Percentiles rank a stretch among this genome's conserved stretches.
Conservation (phyloP, 2,888 invertebrate genomes). For the Alitta virens region DNA sequence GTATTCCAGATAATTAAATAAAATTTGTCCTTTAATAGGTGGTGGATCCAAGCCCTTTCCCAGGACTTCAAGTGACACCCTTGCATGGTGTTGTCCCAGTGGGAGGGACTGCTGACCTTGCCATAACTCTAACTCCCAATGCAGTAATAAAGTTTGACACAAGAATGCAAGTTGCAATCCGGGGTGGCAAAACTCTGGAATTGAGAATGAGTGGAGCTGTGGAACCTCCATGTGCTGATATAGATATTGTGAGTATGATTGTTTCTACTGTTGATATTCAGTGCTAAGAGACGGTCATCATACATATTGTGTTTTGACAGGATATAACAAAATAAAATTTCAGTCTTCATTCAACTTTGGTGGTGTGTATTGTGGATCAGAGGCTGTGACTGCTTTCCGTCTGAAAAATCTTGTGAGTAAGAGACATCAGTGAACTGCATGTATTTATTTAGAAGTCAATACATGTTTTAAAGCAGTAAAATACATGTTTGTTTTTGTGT, state of each 20-base stretch:
- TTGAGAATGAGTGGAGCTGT: conserved; percentile 56
- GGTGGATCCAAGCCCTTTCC: conserved; percentile 54
- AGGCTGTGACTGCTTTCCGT: conserved; percentile 42
- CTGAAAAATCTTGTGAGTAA: conserved; percentile 49
- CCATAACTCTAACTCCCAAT: conserved; percentile 48
- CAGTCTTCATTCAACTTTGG: conserved; percentile 54
- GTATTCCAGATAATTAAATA: too few relatives aligned
- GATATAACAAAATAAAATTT: too few relatives aligned
- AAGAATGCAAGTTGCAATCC: conserved; percentile 48
- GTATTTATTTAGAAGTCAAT: too few relatives aligned
- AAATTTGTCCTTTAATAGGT: too few relatives aligned
- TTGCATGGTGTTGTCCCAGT: conserved; percentile 54
- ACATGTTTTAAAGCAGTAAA: too few relatives aligned
- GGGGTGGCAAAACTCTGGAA: conserved; percentile 50
- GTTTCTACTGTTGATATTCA: not conserved
- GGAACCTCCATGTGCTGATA: conserved; percentile 52
- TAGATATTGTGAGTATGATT: conserved; percentile 43
- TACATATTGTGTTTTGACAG: too few relatives aligned
- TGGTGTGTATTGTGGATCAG: conserved; percentile 56
- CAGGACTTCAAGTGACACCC: conserved; percentile 51
- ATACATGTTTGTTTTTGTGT: too few relatives aligned
- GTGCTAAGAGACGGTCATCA: too few relatives aligned
- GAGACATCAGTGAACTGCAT: not conserved
- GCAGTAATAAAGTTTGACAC: conserved; percentile 55
- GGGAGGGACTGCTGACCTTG: conserved; percentile 51